Conservation (phyloP, 2,797 vertebrate species). For the Cynodonichthys magdalenae region DNA sequence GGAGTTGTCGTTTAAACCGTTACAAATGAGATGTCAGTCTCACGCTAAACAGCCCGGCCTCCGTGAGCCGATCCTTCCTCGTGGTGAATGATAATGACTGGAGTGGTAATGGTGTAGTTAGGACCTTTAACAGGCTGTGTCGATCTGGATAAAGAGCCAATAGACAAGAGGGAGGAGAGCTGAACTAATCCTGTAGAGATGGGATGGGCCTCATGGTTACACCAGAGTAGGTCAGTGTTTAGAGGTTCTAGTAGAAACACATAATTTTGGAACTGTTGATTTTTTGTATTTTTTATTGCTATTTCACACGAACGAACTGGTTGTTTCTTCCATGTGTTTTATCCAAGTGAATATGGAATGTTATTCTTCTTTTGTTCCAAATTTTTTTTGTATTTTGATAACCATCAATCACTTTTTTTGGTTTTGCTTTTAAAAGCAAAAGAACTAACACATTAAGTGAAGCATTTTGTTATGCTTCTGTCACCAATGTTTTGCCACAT, state of each 20-base stretch:
- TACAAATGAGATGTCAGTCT: constrained; percentile 77
- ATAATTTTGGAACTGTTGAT: constrained; percentile 60
- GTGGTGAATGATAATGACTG: constrained; percentile 80
- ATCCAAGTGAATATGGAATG: too few species aligned
- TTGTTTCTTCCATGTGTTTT: too few species aligned
- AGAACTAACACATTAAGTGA: too few species aligned
- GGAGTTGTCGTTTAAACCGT: constrained; percentile 61
- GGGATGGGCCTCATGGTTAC: constrained; percentile 75
- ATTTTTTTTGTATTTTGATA: background rate
- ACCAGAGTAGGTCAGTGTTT: constrained; percentile 68
- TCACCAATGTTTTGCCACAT: background rate
- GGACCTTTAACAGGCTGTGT: constrained; percentile 69
- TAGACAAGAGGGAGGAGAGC: constrained; percentile 78
- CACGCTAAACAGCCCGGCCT: constrained; percentile 60
- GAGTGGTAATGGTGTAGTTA: constrained; percentile 61
- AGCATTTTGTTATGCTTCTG: background rate
- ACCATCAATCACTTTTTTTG: background rate
- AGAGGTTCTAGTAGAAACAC: constrained; percentile 52
- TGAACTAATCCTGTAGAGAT: constrained; percentile 78
- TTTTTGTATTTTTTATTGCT: background rate
- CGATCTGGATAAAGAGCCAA: constrained; percentile 76
- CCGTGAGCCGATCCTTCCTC: constrained; percentile 65
- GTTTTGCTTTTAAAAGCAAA: background rate
- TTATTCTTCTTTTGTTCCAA: too few species aligned
- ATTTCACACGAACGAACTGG: background rate